phyloP scores from a whole-genome alignment of 2,113 vertebrate genomes.

The Nyctibius bracteatus region DNA sequence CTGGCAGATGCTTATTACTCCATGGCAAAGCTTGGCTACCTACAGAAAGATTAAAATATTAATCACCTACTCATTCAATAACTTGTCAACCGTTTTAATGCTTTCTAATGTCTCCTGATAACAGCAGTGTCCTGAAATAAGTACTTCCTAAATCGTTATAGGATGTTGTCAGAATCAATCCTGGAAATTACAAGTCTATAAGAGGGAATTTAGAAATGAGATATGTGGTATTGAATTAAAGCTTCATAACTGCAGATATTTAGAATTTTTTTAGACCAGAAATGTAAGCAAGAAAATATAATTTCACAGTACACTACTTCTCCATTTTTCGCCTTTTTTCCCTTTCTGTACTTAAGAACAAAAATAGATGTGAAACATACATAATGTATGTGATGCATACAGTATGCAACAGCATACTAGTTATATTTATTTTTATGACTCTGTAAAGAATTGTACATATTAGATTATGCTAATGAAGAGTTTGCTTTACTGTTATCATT shows the following conservation, averaged over 20 bases:
- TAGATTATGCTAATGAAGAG: not conserved
- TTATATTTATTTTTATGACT: not conserved
- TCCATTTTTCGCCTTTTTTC: not conserved
- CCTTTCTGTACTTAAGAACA: not conserved
- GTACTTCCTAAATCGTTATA: not conserved
- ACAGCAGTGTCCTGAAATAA: not conserved
- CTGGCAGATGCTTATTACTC: not conserved
- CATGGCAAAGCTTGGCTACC: not conserved
- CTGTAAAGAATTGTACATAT: not conserved
- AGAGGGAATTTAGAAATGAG: not conserved
- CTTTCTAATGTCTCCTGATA: not conserved
- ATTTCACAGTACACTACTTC: not conserved
- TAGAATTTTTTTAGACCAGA: not conserved
- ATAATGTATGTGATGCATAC: too few relatives aligned
- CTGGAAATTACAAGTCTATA: not conserved
- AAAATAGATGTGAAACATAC: not conserved
- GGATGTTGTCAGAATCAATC: not conserved
- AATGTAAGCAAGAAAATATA: not conserved
- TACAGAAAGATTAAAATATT: not conserved
- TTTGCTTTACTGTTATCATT: not conserved
- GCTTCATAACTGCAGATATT: not conserved
- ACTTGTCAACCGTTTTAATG: not conserved
- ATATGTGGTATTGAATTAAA: not conserved
- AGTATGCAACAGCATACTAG: not conserved
- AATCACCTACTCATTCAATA: not conserved